Base-by-base conservation (phyloP, 2,888 invertebrate species). In the Venusia cambrica region DNA sequence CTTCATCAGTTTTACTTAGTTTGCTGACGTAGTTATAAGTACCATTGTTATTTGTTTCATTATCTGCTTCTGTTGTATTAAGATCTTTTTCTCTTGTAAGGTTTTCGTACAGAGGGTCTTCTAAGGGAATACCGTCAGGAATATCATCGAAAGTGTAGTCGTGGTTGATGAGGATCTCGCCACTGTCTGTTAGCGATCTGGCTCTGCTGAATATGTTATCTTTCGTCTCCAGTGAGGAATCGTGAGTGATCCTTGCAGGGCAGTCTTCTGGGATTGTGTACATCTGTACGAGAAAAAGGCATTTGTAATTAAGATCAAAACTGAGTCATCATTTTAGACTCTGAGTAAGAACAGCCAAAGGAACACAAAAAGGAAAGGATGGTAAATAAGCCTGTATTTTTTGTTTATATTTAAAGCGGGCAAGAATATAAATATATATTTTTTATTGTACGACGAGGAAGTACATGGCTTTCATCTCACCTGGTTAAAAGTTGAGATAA, bases 241-340 rank as follows among this genome's bases (percentile, higher is more conserved):
- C 65, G 27, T 73, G 64, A 0, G 64, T 42, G 29, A 77, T 63
- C 11, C 68, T 61, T 0, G 81, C 48, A 4, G 77, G 84, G 37
- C 87, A 88, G 19, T 81, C 78, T 55, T 85, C 87, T 5, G 85
- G 78, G 20, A 87, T 83, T 2, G 80, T 77, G 51, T 75, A 88
- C 40, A 73, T 69, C 87, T 87, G 64, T 4, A 57, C 31, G 13
- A 20, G 8, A 38, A 22, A 17, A 8, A 22, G n/a, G n/a, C n/a
- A n/a, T n/a, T n/a, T n/a, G n/a, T n/a, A n/a, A n/a, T n/a, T n/a
- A n/a, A n/a, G n/a, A n/a, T n/a, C n/a, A n/a, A n/a, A n/a, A n/a
- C n/a, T n/a, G n/a, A n/a, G n/a, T n/a, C n/a, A n/a, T n/a, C n/a
- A n/a, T n/a, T n/a, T n/a, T n/a, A n/a, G n/a, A n/a, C n/a, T n/a